Conservation (phyloP, 2,113 vertebrate species). For the Channa maculata region DNA sequence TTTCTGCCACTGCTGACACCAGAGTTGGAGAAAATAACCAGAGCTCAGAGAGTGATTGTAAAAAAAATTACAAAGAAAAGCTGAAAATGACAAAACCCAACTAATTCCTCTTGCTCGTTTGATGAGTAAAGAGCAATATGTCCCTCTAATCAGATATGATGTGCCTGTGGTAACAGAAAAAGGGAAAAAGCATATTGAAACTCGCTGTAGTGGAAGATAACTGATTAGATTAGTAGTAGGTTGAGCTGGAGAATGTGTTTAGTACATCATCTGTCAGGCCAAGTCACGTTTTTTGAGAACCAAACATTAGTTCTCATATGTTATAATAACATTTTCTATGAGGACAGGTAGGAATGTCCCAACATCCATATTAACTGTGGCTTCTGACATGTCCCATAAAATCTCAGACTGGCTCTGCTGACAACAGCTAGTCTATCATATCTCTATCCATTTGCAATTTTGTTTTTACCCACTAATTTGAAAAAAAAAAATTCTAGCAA, state of each 20-base stretch:
- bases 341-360: background rate
- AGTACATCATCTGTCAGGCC: conserved; percentile 28
- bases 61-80: conserved; percentile 22
- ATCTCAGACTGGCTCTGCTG: background rate
- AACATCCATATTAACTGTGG: background rate
- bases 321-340: background rate
- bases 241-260: conserved; percentile 22
- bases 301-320: background rate
- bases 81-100: conserved; percentile 52
- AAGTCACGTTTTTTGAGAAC: conserved; percentile 37
- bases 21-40: conserved; percentile 38
- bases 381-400: background rate
- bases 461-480: conserved; percentile 38
- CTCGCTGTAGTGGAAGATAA: conserved; percentile 27
- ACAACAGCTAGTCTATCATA: background rate
- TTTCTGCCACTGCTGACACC: conserved; percentile 42
- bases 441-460: conserved; percentile 12
- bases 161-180: conserved; percentile 23
- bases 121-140: conserved; percentile 49
- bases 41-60: conserved; percentile 6
- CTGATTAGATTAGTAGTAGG: conserved; percentile 55
- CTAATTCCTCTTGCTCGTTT: conserved; percentile 61
- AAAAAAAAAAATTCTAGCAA: conserved; percentile 8
- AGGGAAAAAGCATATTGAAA: background rate
- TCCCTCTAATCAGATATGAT: conserved; percentile 53